Conservation (phyloP, 2,888 invertebrate species). For the Thelaira solivaga region DNA sequence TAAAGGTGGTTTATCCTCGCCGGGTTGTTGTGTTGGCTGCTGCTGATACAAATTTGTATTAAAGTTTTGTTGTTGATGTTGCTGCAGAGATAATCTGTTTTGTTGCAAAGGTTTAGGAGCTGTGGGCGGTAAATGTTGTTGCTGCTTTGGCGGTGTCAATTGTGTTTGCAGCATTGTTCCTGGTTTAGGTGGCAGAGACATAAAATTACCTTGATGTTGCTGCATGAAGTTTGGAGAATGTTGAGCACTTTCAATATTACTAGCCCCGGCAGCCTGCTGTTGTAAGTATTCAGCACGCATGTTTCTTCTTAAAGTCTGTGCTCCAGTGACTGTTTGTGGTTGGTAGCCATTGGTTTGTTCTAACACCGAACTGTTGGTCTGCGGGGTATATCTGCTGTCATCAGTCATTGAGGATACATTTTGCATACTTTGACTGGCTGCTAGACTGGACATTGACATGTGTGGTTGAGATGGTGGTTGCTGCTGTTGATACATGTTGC, state of each 20-base stretch:
- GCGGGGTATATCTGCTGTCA: conserved; percentile 26
- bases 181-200: conserved; percentile 72
- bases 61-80: conserved; percentile 52
- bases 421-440: conserved; percentile 77
- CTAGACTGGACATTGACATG: conserved; percentile 66
- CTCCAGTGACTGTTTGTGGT: conserved; percentile 66
- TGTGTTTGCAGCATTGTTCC: conserved; percentile 62
- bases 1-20: conserved; percentile 80
- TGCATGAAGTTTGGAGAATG: conserved; percentile 78
- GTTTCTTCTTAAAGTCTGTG: conserved; percentile 67
- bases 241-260: conserved; percentile 57
- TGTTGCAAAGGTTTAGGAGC: conserved; percentile 62
- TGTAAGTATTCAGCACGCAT: conserved; percentile 65
- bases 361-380: conserved; percentile 12
- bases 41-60: conserved; percentile 64
- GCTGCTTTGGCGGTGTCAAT: conserved; percentile 67
- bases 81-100: conserved; percentile 39
- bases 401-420: conserved; percentile 69
- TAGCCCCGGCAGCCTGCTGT: conserved; percentile 42
- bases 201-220: conserved; percentile 70
- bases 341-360: conserved; percentile 47
- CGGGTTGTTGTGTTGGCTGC: conserved; percentile 53
- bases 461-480: conserved; percentile 61
- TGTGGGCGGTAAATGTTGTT: conserved; percentile 64
- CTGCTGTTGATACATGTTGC: conserved; percentile 71